Evolutionary conservation across 2,888 invertebrate genomes (phyloP).

Genomic region (Arrhopalites spinosus): DNA sequence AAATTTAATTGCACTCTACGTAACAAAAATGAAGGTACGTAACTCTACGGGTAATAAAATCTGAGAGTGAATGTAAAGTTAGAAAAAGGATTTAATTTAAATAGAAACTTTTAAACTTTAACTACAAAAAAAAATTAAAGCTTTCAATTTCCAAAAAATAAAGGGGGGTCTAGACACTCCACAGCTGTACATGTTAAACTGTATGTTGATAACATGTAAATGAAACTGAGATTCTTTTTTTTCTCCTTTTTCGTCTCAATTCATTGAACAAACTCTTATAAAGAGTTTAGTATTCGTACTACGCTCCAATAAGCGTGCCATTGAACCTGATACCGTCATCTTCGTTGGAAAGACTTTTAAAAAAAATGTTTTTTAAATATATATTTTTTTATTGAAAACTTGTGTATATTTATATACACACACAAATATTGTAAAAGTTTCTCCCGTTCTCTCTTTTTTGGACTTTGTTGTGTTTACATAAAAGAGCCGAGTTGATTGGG

Average conservation of each 20-base stretch:
- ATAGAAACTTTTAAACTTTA: not conserved
- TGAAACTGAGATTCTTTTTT: not conserved
- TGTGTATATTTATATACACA: not conserved
- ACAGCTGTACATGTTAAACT: no score
- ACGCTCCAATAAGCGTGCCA: conserved; percentile 36
- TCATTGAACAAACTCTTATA: conserved; percentile 16
- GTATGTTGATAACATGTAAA: no score
- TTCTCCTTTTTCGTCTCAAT: conserved; percentile 19
- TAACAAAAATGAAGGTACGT: no score
- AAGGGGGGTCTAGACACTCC: not conserved
- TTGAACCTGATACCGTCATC: conserved; percentile 38
- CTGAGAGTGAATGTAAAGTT: no score
- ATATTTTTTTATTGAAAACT: no score
- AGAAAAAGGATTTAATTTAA: not conserved
- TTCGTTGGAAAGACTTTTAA: not conserved
- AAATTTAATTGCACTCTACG: no score
- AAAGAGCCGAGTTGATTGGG: not conserved
- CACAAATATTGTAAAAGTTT: no score
- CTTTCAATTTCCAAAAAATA: not conserved
- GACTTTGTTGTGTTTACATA: no score
- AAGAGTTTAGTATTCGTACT: no score
- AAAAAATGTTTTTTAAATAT: no score
- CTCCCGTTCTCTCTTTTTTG: not conserved
- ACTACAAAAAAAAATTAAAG: not conserved
- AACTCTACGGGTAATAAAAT: no score